Percentiles rank a stretch among this genome's conserved stretches.
Conservation (phyloP, 1,140 invertebrate genomes). For the Patella vulgata region DNA sequence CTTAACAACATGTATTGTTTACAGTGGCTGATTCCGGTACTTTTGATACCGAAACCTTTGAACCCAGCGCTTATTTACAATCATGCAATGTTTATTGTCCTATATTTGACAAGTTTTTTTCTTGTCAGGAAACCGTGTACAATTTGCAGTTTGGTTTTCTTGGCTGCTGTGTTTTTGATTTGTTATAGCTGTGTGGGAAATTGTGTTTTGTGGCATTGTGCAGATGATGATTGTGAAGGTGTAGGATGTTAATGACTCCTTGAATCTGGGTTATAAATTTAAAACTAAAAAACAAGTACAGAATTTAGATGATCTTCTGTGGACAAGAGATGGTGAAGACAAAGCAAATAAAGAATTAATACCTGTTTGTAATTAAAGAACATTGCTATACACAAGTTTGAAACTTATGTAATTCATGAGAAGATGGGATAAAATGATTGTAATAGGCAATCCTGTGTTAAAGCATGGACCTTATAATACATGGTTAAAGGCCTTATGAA, state of each 20-base stretch:
- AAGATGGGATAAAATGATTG: too few species aligned
- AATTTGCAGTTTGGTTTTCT: conserved; percentile 92
- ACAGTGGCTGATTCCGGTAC: conserved; percentile 96
- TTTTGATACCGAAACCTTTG: conserved; percentile 94
- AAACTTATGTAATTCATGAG: too few species aligned
- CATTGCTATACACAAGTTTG: too few species aligned
- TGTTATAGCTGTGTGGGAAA: conserved; percentile 96
- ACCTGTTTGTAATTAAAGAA: too few species aligned
- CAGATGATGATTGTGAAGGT: conserved; percentile 45
- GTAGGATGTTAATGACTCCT: conserved; percentile 32
- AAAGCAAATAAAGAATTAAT: too few species aligned
- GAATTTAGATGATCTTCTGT: too few species aligned
- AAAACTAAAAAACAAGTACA: too few species aligned
- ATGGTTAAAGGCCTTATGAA: too few species aligned
- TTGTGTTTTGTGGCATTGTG: conserved; percentile 84
- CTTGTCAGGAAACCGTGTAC: conserved; percentile 96
- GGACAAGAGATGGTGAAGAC: too few species aligned
- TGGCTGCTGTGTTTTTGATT: conserved; percentile 90
- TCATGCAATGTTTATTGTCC: conserved; percentile 95
- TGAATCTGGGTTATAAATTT: too few species aligned
- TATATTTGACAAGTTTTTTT: conserved; percentile 90
- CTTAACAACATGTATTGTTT: conserved; percentile 89
- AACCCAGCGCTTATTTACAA: conserved; percentile 94
- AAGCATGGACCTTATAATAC: too few species aligned
- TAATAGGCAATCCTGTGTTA: too few species aligned